These are phyloP conservation scores for Whitmania pigra DNA, from an alignment of 1,140 invertebrate genomes.

Conservation along the genomic window DNA sequence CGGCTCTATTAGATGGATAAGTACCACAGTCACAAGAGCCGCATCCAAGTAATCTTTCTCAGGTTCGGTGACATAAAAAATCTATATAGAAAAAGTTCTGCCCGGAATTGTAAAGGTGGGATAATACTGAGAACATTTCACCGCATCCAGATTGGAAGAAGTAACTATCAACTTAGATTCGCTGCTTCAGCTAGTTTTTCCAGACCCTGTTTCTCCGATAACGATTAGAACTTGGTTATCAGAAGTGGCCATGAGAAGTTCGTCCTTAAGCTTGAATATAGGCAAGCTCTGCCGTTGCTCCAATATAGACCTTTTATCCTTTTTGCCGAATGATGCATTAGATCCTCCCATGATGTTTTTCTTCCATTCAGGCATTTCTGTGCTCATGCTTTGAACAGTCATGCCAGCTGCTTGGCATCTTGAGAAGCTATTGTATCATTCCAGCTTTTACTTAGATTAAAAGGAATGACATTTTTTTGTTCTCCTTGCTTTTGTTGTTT, in stretches of 20 bases:
- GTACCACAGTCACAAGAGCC: constrained; percentile 94
- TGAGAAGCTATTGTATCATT: constrained; percentile 83
- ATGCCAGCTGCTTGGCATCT: constrained; percentile 57
- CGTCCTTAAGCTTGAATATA: constrained; percentile 87
- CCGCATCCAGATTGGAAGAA: constrained; percentile 46
- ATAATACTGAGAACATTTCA: constrained; percentile 50
- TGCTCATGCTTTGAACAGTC: constrained; percentile 27
- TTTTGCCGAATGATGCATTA: constrained; percentile 92
- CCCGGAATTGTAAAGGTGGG: constrained; percentile 52
- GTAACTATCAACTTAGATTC: constrained; percentile 49
- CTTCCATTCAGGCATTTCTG: constrained; percentile 94
- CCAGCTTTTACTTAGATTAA: constrained; percentile 78
- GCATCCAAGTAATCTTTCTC: constrained; percentile 98
- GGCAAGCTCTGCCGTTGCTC: constrained; percentile 91
- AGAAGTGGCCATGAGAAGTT: constrained; percentile 80
- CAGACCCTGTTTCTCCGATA: constrained; percentile 96
- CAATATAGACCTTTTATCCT: constrained; percentile 78
- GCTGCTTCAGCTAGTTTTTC: constrained; percentile 92
- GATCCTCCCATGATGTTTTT: constrained; percentile 94
- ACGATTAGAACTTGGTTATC: constrained; percentile 98
- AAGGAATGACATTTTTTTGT: constrained; percentile 71
- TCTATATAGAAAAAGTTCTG: constrained; percentile 88
- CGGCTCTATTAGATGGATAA: constrained; percentile 94
- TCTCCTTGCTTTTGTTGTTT: constrained; percentile 55
- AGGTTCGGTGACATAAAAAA: constrained; percentile 93